Conservation (phyloP, 1,140 invertebrate species). For the Capitella teleta region DNA sequence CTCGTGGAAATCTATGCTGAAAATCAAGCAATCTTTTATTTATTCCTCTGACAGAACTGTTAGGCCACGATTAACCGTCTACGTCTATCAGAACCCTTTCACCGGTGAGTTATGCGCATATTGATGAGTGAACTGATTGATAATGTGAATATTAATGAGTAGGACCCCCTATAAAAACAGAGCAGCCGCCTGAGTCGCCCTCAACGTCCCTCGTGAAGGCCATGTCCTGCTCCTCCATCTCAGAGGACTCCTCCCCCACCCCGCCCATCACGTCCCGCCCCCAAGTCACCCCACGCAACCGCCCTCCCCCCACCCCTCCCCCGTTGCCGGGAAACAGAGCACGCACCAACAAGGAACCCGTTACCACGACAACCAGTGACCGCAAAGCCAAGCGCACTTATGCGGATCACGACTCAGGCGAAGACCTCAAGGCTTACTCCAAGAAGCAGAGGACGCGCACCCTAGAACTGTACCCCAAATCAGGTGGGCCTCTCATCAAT, state of each 20-base stretch:
- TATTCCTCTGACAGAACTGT: slow-evolving; percentile 51
- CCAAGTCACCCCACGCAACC: background rate
- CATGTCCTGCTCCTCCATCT: background rate
- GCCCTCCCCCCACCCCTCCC: background rate
- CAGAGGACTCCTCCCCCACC: background rate
- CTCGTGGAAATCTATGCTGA: background rate
- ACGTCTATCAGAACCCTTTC: slow-evolving; percentile 54
- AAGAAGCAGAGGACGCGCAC: slow-evolving; percentile 4
- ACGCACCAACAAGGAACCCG: background rate
- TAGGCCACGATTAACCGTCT: slow-evolving; percentile 64
- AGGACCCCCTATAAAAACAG: background rate
- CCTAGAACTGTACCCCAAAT: slow-evolving; percentile 4
- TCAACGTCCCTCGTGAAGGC: background rate
- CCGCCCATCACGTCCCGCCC: background rate
- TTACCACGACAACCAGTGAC: background rate
- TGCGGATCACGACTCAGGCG: background rate
- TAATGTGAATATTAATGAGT: background rate
- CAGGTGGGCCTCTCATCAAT: background rate
- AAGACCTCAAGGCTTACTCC: background rate
- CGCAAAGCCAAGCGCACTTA: background rate
- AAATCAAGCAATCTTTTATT: slow-evolving; percentile 7
- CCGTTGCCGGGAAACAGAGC: background rate
- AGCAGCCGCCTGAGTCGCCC: too few relatives aligned
- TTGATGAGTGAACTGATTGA: background rate
- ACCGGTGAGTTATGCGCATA: background rate